A percentile compares a stretch with the other conserved stretches of the same genome.
Conservation (phyloP, 2,888 invertebrate genomes). For the Lepidocyrtoides sp. region DNA sequence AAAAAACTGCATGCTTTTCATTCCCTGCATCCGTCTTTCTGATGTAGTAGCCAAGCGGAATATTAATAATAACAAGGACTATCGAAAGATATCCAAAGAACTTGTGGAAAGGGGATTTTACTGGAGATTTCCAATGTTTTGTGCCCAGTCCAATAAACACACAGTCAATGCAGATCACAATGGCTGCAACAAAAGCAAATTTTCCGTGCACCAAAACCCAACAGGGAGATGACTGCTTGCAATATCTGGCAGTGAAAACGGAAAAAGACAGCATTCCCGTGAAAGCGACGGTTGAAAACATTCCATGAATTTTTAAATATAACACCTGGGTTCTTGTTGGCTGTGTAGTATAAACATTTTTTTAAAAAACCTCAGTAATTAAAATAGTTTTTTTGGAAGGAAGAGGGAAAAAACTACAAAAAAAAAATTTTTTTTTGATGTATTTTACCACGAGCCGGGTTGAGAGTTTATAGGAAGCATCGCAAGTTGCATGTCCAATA, state of each 20-base stretch:
- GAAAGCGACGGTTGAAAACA: not conserved
- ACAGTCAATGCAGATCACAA: not conserved
- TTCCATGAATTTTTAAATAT: slow-evolving; percentile 28
- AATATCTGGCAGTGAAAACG: slow-evolving; percentile 40
- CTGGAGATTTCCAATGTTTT: not conserved
- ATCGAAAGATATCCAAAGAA: slow-evolving; percentile 6
- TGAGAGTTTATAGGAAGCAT: not conserved
- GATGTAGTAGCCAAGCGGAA: slow-evolving; percentile 3
- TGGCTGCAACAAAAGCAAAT: not conserved
- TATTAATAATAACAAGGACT: not conserved
- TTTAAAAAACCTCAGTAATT: not conserved
- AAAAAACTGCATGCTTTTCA: not conserved
- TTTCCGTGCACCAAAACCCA: slow-evolving; percentile 32
- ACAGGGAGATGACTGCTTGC: not conserved
- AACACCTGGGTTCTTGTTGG: slow-evolving; percentile 32
- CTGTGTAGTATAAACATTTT: slow-evolving; percentile 1
- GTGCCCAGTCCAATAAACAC: not conserved
- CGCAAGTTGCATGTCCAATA: not conserved
- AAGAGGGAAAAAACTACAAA: too few species aligned
- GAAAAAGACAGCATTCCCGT: not conserved
- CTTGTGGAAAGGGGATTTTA: slow-evolving; percentile 16
- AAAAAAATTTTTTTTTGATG: not conserved
- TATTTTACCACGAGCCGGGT: not conserved
- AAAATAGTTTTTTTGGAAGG: too few species aligned
- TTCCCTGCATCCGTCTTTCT: not conserved